phyloP scores from a whole-genome alignment of 2,113 vertebrate species.

The Noctilio leporinus region DNA sequence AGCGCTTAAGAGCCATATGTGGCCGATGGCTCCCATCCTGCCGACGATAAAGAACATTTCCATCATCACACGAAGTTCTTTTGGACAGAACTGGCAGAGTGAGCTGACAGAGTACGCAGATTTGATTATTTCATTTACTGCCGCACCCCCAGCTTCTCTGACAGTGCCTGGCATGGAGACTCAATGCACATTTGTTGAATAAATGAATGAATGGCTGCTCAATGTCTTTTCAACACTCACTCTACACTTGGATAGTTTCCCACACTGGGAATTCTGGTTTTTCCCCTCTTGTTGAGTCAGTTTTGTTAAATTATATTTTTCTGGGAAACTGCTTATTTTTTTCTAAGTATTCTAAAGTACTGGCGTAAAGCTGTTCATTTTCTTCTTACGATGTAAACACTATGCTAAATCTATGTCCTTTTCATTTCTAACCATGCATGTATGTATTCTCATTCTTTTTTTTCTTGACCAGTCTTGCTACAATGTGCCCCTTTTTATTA shows the following conservation, averaged over 20 bases:
- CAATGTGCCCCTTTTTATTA: not conserved
- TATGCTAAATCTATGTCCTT: accelerated
- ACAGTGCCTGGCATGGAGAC: not conserved
- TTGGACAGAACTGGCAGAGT: too few species aligned
- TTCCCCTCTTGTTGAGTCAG: not conserved
- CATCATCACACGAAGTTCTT: not conserved
- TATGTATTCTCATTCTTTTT: too few species aligned
- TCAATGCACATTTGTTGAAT: accelerated
- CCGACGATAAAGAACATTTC: not conserved
- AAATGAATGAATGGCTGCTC: not conserved
- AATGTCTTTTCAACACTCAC: not conserved
- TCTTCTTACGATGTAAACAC: not conserved
- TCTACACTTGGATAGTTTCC: not conserved
- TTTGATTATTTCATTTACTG: accelerated
- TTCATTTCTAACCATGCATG: not conserved
- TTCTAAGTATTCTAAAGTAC: not conserved
- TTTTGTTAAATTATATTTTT: not conserved
- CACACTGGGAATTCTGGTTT: not conserved
- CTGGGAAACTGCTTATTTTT: not conserved
- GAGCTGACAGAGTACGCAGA: not conserved
- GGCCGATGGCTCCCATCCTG: not conserved
- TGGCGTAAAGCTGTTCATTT: not conserved
- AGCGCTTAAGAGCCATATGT: not conserved
- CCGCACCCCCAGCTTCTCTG: not conserved
- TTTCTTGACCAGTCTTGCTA: not conserved